Evolutionary conservation across 2,113 vertebrate species (phyloP).

Genomic region (Strix uralensis): DNA sequence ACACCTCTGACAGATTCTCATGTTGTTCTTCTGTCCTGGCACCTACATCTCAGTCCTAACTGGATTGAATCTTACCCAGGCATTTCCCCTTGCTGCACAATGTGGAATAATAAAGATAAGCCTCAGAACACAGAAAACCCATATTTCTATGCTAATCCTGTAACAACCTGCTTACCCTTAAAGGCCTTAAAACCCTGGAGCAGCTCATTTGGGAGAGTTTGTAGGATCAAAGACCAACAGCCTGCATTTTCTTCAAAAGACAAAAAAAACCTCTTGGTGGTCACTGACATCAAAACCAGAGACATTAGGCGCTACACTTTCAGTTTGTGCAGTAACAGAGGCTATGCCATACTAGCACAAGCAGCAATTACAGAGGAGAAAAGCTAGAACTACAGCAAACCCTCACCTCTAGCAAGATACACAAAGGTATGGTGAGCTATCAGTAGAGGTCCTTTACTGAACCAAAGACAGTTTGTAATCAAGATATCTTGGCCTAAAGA

Average conservation of each 20-base stretch:
- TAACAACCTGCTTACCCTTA: not conserved
- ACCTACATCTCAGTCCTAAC: not conserved
- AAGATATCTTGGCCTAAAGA: not conserved
- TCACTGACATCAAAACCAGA: not conserved
- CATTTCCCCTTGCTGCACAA: not conserved
- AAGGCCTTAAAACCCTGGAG: not conserved
- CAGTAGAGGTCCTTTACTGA: not conserved
- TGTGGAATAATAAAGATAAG: constrained; percentile 26
- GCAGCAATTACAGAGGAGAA: not conserved
- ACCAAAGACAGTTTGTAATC: not conserved
- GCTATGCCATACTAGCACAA: not conserved
- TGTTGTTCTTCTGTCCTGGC: not conserved
- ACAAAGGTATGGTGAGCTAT: not conserved
- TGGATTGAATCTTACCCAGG: not conserved
- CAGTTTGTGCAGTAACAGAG: not conserved
- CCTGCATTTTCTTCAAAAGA: not conserved
- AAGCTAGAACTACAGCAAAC: not conserved
- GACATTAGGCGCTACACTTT: not conserved
- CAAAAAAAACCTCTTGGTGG: not conserved
- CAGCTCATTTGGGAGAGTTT: not conserved
- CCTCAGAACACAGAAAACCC: not conserved
- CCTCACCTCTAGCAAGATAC: not conserved
- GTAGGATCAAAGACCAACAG: not conserved
- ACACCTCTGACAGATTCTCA: not conserved
- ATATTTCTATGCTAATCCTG: not conserved